Base-by-base conservation (phyloP, 2,113 vertebrate genomes). In the Hemiprocne comata region DNA sequence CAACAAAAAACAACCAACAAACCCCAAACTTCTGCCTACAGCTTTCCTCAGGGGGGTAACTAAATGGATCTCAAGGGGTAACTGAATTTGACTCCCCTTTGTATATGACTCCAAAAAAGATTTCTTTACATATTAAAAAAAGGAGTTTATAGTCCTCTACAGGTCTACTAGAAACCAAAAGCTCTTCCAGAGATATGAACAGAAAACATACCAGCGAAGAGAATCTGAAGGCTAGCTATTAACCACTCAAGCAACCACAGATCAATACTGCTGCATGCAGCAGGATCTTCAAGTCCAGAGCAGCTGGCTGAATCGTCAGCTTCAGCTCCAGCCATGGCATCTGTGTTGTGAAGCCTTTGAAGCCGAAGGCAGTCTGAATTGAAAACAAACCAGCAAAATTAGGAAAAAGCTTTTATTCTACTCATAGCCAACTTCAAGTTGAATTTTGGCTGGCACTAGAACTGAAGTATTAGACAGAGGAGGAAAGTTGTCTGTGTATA, bases 401-500 rank as follows among this genome's bases (percentile, higher is more conserved):
- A 3, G 3, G 84, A 71, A 83, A 87, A 93, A 82, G 55, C 60
- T 84, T 96, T 89, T 71, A 73, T 65, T 90, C 57, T 70, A 58
- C 62, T 74, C 71, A 53, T 33, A 73, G 55, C 46, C 74, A 91
- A 89, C 33, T 86, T 91, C 54, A 93, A 78, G 71, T 10, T 87
- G 42, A 87, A 94, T 86, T 96, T 57, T 88, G 90, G 64, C 90
- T 95, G 77, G 42, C 64, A 84, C 24, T 54, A 64, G 62, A 90
- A 86, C 53, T 77, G 58, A 96, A 75, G 85, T 93, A 95, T 94
- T 93, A 94, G 83, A 87, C 72, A 83, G 75, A 84, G 57, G 65
- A 96, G 65, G 69, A 88, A 96, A 89, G 92, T 93, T 92, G 92
- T 83, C 79, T 83, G 23, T 46, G 17, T 74, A 13, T 90, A 94